These are phyloP conservation scores for Tanypteryx hageni DNA, from an alignment of 2,888 invertebrate genomes.

Conservation along the genomic window DNA sequence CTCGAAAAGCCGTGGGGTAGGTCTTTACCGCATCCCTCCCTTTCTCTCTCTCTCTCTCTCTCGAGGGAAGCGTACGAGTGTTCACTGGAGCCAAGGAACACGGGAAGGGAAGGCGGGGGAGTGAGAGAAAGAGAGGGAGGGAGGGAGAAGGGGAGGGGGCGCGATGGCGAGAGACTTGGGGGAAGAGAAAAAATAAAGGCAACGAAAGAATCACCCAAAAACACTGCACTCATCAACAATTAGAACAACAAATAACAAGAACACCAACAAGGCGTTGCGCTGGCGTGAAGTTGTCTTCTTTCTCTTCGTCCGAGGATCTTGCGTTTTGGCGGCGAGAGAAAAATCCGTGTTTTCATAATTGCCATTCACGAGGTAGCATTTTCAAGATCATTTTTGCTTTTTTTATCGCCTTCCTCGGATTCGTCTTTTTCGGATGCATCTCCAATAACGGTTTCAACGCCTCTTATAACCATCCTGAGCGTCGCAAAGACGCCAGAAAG, in stretches of 20 bases:
- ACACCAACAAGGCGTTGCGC: too few species aligned
- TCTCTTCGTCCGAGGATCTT: too few species aligned
- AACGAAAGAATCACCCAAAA: background rate
- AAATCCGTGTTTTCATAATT: too few species aligned
- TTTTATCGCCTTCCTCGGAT: background rate
- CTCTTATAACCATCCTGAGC: too few species aligned
- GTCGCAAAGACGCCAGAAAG: too few species aligned
- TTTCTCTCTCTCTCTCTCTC: background rate
- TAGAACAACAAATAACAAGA: too few species aligned
- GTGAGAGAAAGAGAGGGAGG: background rate
- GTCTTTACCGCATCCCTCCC: conserved; percentile 52
- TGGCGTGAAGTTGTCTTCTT: too few species aligned
- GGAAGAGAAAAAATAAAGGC: background rate
- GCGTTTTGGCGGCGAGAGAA: too few species aligned
- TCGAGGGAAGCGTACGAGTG: conserved; percentile 48
- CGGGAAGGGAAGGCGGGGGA: background rate
- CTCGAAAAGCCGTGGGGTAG: conserved; percentile 63
- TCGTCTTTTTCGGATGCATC: too few species aligned
- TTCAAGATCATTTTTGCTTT: background rate
- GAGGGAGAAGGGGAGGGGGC: background rate
- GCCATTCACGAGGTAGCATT: background rate
- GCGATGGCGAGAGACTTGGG: background rate
- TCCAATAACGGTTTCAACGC: too few species aligned
- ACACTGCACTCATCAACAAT: too few species aligned
- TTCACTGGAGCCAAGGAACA: conserved; percentile 37